Evolutionary conservation across 2,797 vertebrate species (phyloP).

Genomic region (Adrianichthys oophorus): DNA sequence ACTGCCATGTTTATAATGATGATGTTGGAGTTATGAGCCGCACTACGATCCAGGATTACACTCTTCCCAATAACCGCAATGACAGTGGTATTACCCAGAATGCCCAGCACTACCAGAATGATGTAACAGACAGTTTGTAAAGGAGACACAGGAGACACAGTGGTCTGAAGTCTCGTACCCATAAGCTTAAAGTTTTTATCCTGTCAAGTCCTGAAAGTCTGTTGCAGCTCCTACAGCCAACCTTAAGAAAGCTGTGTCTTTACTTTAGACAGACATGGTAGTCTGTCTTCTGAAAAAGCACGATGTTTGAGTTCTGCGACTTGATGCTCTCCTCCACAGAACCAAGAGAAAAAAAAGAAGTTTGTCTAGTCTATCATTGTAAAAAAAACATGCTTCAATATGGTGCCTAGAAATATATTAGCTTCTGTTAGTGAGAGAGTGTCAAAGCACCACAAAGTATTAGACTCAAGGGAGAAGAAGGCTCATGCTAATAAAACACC

Average conservation of each 20-base stretch:
- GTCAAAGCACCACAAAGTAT: constrained; percentile 5
- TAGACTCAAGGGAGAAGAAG: too few relatives aligned
- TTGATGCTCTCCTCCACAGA: constrained; percentile 2
- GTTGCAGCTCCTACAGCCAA: constrained; percentile 17
- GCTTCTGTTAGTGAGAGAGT: constrained; percentile 17
- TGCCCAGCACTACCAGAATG: constrained; percentile 72
- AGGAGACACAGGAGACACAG: constrained; percentile 48
- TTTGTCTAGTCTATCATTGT: constrained; percentile 4
- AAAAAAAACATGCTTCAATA: constrained; percentile 1
- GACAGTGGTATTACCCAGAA: constrained; percentile 74
- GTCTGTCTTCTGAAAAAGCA: too few relatives aligned
- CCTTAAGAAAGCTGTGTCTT: constrained; percentile 5
- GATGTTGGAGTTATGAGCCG: constrained; percentile 74
- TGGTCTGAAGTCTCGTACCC: constrained; percentile 52
- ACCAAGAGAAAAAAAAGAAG: constrained; percentile 7
- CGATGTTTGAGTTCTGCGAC: constrained; percentile 3
- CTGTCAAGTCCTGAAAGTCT: background rate
- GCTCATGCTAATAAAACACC: too few relatives aligned
- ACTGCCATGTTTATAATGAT: constrained; percentile 82
- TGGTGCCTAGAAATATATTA: background rate
- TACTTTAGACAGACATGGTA: constrained; percentile 1
- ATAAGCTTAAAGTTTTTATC: constrained; percentile 10
- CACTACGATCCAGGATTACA: constrained; percentile 48
- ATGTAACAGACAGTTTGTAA: constrained; percentile 63
- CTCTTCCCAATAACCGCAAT: constrained; percentile 72